These are phyloP conservation scores for Spodoptera frugiperda DNA, from an alignment of 1,140 invertebrate species.

Conservation along the genomic window DNA sequence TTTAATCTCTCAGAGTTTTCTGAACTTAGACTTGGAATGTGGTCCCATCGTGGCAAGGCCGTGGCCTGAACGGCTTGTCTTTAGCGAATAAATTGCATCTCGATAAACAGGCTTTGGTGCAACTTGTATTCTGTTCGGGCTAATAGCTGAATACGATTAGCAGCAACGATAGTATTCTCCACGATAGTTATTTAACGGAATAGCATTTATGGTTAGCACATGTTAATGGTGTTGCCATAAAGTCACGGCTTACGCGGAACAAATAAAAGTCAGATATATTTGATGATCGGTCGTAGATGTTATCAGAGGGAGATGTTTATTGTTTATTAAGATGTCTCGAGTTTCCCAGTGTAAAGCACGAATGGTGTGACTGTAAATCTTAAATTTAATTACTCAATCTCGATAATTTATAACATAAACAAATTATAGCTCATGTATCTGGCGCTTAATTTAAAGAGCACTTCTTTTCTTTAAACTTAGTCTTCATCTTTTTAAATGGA, in stretches of 20 bases:
- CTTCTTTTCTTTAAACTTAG: neutral
- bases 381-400: conserved; percentile 9
- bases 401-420: neutral
- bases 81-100: conserved; percentile 79
- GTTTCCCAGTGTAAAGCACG: neutral
- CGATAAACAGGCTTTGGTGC: conserved; percentile 72
- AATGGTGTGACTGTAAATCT: neutral
- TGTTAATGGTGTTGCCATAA: conserved; percentile 24
- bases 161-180: conserved; percentile 46
- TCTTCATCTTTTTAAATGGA: neutral
- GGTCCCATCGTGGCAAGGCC: conserved; percentile 67
- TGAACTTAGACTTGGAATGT: conserved; percentile 76
- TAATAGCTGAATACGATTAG: conserved; percentile 74
- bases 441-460: too few species aligned
- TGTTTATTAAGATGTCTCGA: neutral
- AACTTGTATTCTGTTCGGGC: conserved; percentile 60
- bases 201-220: conserved; percentile 57
- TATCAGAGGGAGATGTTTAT: neutral
- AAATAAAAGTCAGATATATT: conserved; percentile 7
- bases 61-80: conserved; percentile 61
- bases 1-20: conserved; percentile 71
- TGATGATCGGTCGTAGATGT: neutral
- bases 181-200: conserved; percentile 72
- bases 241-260: conserved; percentile 9
- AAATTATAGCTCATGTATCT: neutral